These are phyloP conservation scores for Mechanitis messenoides DNA, from an alignment of 2,888 invertebrate species.

Conservation along the genomic window DNA sequence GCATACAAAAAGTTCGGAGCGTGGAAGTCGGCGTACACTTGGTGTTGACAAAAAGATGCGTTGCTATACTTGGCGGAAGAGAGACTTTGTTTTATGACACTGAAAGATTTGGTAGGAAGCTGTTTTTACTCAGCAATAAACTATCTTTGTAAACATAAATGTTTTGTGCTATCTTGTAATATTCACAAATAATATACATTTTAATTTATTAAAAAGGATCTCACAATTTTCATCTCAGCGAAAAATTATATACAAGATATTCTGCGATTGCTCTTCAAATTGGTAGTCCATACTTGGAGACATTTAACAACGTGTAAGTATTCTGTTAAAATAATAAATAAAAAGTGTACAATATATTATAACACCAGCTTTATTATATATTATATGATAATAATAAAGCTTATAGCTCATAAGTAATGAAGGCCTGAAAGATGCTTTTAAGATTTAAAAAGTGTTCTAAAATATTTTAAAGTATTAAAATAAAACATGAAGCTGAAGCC, in stretches of 20 bases:
- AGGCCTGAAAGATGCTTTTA: neutral
- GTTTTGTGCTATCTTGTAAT: neutral
- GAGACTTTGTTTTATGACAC: slow-evolving; percentile 86
- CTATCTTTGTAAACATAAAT: too few relatives aligned
- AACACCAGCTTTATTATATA: too few relatives aligned
- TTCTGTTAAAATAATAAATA: too few relatives aligned
- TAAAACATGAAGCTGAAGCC: neutral
- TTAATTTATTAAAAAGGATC: slow-evolving; percentile 49
- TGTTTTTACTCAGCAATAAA: neutral
- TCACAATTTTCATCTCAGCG: slow-evolving; percentile 83
- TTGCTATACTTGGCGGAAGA: slow-evolving; percentile 83
- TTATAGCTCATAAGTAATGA: neutral
- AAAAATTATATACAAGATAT: slow-evolving; percentile 85
- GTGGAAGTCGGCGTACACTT: slow-evolving; percentile 83
- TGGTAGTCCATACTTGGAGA: slow-evolving; percentile 85
- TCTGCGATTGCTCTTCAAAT: slow-evolving; percentile 86
- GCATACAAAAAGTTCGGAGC: slow-evolving; percentile 79
- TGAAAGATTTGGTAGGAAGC: slow-evolving; percentile 80
- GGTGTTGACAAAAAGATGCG: slow-evolving; percentile 77
- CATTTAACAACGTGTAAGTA: slow-evolving; percentile 83
- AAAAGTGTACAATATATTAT: too few relatives aligned
- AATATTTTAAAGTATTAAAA: neutral
- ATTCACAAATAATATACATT: slow-evolving; percentile 34
- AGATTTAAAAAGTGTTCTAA: neutral
- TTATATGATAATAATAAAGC: too few relatives aligned